phyloP scores from a whole-genome alignment of 2,888 invertebrate genomes.

The Trichopria drosophilae region DNA sequence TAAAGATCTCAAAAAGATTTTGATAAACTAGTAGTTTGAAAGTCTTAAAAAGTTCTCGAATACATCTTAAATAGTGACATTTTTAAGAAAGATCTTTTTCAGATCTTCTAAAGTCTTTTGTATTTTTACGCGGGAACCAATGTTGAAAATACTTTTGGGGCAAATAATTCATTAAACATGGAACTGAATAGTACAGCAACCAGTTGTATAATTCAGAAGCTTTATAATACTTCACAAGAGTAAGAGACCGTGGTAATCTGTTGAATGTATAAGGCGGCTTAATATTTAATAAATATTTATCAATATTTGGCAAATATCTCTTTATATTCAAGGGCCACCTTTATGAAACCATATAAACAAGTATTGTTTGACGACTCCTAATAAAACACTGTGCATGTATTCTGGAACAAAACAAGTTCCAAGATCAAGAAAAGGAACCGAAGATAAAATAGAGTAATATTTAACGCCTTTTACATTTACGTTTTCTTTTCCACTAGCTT shows the following conservation, averaged over 20 bases:
- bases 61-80: no score
- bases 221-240: conserved; percentile 30
- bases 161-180: conserved; percentile 28
- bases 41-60: no score
- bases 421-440: conserved; percentile 29
- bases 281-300: conserved; percentile 25
- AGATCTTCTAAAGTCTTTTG: no score
- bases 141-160: conserved; percentile 34
- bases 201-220: conserved; percentile 35
- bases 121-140: no score
- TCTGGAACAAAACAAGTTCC: conserved; percentile 30
- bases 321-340: no score
- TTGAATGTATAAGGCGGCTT: conserved; percentile 32
- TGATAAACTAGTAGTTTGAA: no score
- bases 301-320: no score
- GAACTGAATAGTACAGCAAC: conserved; percentile 36
- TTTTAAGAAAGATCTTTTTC: no score
- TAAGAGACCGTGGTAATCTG: conserved; percentile 25
- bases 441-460: conserved; percentile 26
- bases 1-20: no score
- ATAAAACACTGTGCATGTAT: conserved; percentile 35
- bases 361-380: conserved; percentile 24
- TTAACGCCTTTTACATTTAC: conserved; percentile 32
- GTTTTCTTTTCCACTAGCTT: conserved; percentile 8
- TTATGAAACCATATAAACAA: conserved; percentile 17